Base-by-base conservation (phyloP, 2,797 vertebrate species). In the Ctenopoma multispine region DNA sequence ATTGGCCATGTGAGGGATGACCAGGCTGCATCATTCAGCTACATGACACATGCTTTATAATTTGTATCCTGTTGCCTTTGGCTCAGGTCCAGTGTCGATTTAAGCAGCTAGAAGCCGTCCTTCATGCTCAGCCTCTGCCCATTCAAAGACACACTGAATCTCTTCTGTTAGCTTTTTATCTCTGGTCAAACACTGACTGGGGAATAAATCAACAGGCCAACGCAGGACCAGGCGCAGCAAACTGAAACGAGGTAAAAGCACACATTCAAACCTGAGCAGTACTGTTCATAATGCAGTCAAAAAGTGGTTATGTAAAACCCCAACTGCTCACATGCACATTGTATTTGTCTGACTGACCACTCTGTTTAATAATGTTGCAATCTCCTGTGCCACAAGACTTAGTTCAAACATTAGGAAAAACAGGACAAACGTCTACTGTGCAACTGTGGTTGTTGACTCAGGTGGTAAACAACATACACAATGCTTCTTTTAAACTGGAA, bases 291-390 rank as follows among this genome's bases (percentile, higher is more conserved):
- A 46, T 50, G 6, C 1, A 17, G 36, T 59, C 13, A 7, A 5
- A 10, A 27, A 21, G 10, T n/a, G 10, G 7, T 59, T 50, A 76
- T 76, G 69, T 65, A 82, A 82, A 15, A 49, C 14, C 0, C 14
- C 7, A 41, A 12, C 23, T 41, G 18, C 61, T 27, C 53, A 15
- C 13, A 4, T 1, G 13, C 13, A 41, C 14, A 4, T 41, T 12
- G 11, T 14, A 14, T 40, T 40, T 40, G 11, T 40, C 40, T 41
- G 40, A 41, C 3, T 15, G 13, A 41, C 4, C 14, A 14, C 13
- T 15, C 4, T 15, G 40, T 41, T 10, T 9, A 38, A 3, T 12
- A 3, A 11, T 12, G 10, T 38, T 10, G 11, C 12, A 38, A 38
- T 11, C 34, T 6, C 34, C 34, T 8, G 11, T 4, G 7, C 11